Base-by-base conservation (phyloP, 2,113 vertebrate genomes). In the Pterophyllum scalare region DNA sequence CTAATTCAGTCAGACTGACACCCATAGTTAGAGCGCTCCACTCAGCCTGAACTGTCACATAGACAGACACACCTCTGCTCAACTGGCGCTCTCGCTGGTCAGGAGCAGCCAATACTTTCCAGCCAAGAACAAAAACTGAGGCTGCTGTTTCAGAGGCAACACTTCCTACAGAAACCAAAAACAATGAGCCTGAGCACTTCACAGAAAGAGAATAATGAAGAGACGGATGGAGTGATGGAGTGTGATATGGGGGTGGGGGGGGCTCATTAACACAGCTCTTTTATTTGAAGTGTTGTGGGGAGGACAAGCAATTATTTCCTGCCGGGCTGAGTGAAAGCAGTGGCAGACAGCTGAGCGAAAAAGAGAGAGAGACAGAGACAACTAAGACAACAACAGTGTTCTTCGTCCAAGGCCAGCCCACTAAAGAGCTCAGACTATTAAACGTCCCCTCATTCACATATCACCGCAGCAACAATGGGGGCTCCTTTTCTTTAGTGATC, bases 241-340 rank as follows among this genome's bases (percentile, higher is more conserved):
- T 28, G 75, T 59, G 88, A 82, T n/a, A n/a, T n/a, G n/a, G n/a
- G n/a, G n/a, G n/a, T n/a, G n/a, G n/a, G n/a, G n/a, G n/a, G n/a
- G n/a, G n/a, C n/a, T 95, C 93, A 95, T 96, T 95, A 96, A 94
- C 93, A 88, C 81, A 40, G 88, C 91, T 92, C 92, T 94, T 93
- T 92, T 91, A 93, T 89, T 91, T 94, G 85, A 91, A 95, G 94
- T 91, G 93, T 62, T 70, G 86, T 80, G 82, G 88, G 81, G 90
- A 94, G 92, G 93, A 94, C 91, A 89, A 92, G 90, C 93, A 92
- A 94, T 95, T 94, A 95, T 94, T 94, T 93, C 87, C 93, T 87
- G 89, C 86, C 92, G 81, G 75, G 35, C 88, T 81, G 87, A 90
- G 82, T 76, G 83, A 91, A 91, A 84, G 88, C 89, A 83, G 65